Evolutionary conservation across 2,888 invertebrate genomes (phyloP).

Genomic region (Drosophila antonietae): DNA sequence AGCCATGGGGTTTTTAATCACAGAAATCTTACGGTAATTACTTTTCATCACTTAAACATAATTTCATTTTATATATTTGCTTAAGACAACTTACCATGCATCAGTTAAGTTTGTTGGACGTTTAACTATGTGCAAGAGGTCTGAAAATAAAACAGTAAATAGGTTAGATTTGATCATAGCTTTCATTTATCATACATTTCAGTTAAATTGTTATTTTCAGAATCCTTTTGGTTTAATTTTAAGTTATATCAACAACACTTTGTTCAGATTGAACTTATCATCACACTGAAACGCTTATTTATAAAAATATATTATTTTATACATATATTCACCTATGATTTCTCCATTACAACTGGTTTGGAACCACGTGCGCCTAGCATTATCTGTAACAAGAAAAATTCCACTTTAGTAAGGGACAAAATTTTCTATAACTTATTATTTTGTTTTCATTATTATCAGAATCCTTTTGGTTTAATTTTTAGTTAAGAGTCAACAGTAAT

Average conservation of each 20-base stretch:
- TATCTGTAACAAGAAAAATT: slow-evolving; percentile 21
- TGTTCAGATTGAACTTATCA: slow-evolving; percentile 73
- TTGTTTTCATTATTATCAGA: slow-evolving; percentile 47
- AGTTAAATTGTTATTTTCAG: slow-evolving; percentile 45
- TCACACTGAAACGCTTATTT: slow-evolving; percentile 34
- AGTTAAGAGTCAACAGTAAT: slow-evolving; percentile 68
- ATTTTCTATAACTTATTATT: background rate
- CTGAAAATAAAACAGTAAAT: slow-evolving; percentile 21
- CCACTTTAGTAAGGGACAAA: background rate
- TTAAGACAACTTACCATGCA: slow-evolving; percentile 38
- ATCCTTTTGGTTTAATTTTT: slow-evolving; percentile 77
- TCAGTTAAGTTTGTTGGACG: background rate
- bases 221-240: slow-evolving; percentile 77
- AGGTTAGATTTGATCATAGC: slow-evolving; percentile 32
- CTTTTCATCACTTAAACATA: slow-evolving; percentile 54
- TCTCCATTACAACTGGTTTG: background rate
- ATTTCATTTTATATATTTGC: no score
- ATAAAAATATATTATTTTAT: background rate
- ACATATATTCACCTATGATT: slow-evolving; percentile 20
- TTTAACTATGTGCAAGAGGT: background rate
- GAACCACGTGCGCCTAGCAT: slow-evolving; percentile 29
- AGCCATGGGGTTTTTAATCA: slow-evolving; percentile 65
- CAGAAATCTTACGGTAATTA: slow-evolving; percentile 70
- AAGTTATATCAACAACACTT: slow-evolving; percentile 70
- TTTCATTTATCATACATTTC: no score